phyloP scores from a whole-genome alignment of 2,888 invertebrate genomes.

The Aricia artaxerxes region DNA sequence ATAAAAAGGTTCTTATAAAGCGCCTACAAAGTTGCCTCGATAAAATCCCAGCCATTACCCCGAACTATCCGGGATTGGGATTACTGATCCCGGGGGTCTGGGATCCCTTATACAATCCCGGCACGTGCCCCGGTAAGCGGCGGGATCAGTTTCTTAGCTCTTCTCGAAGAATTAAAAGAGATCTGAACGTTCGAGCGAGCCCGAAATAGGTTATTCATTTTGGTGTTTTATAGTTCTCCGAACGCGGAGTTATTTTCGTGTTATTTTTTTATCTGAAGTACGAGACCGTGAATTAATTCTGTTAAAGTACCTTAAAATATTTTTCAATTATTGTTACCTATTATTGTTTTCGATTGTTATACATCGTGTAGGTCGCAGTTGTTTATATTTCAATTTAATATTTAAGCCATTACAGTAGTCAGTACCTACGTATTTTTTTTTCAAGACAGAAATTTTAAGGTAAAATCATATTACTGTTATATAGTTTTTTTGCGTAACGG shows the following conservation, averaged over 20 bases:
- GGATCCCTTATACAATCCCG: constrained; percentile 39
- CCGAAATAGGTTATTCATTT: constrained; percentile 14
- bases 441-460: neutral
- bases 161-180: constrained; percentile 43
- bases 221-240: neutral
- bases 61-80: constrained; percentile 43
- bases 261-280: neutral
- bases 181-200: constrained; percentile 36
- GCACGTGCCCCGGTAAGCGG: constrained; percentile 43
- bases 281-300: neutral
- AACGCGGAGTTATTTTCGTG: neutral
- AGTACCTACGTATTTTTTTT: too few relatives aligned
- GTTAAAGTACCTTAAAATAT: too few relatives aligned
- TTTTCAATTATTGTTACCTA: too few relatives aligned
- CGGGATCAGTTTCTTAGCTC: constrained; percentile 43
- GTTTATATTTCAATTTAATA: too few relatives aligned
- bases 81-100: constrained; percentile 42
- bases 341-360: too few relatives aligned
- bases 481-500: neutral
- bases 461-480: neutral
- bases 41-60: constrained; percentile 43
- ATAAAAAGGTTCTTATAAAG: constrained; percentile 39
- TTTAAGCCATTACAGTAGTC: too few relatives aligned
- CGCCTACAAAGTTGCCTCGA: constrained; percentile 40
- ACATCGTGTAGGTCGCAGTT: too few relatives aligned